Evolutionary conservation across 2,797 vertebrate species (phyloP).

Genomic region (Enteromius unitaeniatus): DNA sequence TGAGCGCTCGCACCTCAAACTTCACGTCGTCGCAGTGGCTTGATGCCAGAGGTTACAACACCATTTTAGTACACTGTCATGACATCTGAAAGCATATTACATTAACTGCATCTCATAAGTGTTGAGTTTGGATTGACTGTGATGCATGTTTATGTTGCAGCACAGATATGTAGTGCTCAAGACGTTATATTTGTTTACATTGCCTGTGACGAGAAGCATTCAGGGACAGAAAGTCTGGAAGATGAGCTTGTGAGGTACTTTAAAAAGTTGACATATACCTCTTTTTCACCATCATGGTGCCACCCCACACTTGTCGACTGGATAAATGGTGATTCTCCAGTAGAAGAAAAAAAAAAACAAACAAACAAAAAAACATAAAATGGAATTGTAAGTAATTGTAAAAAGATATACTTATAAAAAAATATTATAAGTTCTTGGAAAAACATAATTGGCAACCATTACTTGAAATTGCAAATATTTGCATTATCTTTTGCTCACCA

Average conservation of each 20-base stretch:
- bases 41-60: conserved; percentile 26
- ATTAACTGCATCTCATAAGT: conserved; percentile 58
- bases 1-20: conserved; percentile 42
- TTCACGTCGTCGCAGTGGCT: conserved; percentile 31
- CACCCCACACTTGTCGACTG: background rate
- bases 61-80: conserved; percentile 52
- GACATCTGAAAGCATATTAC: conserved; percentile 52
- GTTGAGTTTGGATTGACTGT: background rate
- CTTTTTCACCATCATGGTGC: conserved; percentile 13
- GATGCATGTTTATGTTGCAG: conserved; percentile 25
- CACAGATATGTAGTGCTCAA: conserved; percentile 9
- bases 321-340: background rate
- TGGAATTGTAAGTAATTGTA: background rate
- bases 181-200: conserved; percentile 24
- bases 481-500: background rate
- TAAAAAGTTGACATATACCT: background rate
- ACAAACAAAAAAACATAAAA: background rate
- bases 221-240: background rate
- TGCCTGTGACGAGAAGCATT: conserved; percentile 11
- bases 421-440: background rate
- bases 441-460: background rate
- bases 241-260: background rate
- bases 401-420: too few relatives aligned
- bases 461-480: background rate
- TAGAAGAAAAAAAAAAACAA: background rate